Conservation (phyloP, 2,797 vertebrate species). For the Rousettus madagascariensis region DNA sequence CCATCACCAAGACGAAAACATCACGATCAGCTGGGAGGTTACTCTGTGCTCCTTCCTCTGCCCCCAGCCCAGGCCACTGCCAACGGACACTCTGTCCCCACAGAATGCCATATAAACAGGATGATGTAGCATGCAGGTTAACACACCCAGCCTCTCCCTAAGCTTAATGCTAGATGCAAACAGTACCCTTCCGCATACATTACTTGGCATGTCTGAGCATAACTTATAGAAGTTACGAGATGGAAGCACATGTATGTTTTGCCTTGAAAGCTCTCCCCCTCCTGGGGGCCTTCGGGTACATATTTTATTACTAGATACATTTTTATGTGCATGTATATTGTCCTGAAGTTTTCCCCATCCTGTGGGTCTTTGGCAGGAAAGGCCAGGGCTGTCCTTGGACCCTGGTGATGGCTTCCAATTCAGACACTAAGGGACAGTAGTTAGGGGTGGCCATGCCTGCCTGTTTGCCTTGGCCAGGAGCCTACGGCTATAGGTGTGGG, state of each 20-base stretch:
- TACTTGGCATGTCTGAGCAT: neutral
- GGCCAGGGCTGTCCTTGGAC: neutral
- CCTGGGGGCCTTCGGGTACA: neutral
- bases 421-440: neutral
- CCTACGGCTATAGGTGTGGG: neutral
- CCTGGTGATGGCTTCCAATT: neutral
- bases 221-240: neutral
- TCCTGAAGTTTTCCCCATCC: neutral
- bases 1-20: neutral
- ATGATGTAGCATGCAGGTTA: accelerated
- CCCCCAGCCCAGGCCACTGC: accelerated
- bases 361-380: neutral
- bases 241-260: neutral
- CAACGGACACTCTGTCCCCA: neutral
- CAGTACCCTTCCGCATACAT: neutral
- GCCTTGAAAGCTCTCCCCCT: neutral
- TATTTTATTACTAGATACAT: neutral
- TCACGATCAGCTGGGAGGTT: neutral
- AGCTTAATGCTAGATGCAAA: neutral
- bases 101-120: neutral
- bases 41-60: neutral
- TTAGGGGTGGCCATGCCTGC: neutral
- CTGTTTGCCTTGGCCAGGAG: neutral
- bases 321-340: neutral
- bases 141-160: neutral